Evolutionary conservation across 2,113 vertebrate genomes (phyloP), one percentile per base, ranked within the genome.

Genomic region (Xiphophorus maculatus): DNA sequence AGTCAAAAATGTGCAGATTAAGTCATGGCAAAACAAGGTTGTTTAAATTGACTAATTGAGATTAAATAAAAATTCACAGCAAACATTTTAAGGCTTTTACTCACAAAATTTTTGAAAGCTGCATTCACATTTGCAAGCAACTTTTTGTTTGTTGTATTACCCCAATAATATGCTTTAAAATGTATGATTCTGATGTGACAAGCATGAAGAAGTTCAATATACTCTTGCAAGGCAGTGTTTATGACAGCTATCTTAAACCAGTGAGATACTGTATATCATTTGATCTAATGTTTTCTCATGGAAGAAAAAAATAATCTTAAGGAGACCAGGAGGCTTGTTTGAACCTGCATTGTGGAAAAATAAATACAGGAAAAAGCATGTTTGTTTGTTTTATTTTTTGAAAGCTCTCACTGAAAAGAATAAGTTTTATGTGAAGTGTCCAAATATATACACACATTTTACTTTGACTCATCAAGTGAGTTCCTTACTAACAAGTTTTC

Each of bases 321-420:
- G 48, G 25, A 27, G 6, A 74, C 33, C 9, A 44, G 42, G 70
- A 82, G 65, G 12, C 88, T 87, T 86, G 83, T 74, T 84, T 86
- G 15, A 90, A 89, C 48, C 70, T 82, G 75, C 74, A 81, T 65
- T 71, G 78, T 32, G 81, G 66, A 63, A 61, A 78, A 58, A 73
- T 69, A 90, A 71, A 82, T 73, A 79, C 62, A 83, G n/a, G 51
- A 84, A 63, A 83, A 74, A 73, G 86, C 28, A 77, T 51, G 30
- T 27, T 5, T 10, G 3, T 42, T 42, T 42, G 15, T 42, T 42
- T 42, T 25, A 33, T 48, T 64, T 44, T 30, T 33, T 68, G 17
- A 67, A 84, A 74, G 78, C 22, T 76, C 82, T 87, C 48, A 84
- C 69, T 88, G 84, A 86, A 90, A 93, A 90, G 92, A 90, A 84